Evolutionary conservation across 2,113 vertebrate species (phyloP), one percentile per base, ranked within the genome.

Genomic region (Brachyistius frenatus): DNA sequence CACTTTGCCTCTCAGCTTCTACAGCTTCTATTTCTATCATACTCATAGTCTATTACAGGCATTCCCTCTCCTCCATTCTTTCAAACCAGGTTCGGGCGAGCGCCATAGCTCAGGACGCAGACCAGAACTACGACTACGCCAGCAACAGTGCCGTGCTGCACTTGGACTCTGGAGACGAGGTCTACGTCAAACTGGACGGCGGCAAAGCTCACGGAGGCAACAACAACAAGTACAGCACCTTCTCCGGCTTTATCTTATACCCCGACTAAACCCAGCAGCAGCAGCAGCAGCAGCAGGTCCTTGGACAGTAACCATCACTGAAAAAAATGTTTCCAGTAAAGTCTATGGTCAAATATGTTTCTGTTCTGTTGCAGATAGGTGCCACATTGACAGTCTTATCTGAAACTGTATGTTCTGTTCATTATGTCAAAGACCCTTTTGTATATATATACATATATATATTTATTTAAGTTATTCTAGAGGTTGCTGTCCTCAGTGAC

Each of bases 191-290:
- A 84, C 93, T 98, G 90, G 97, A 98, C 0, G 97, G 97, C 0
- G 97, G 97, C 65, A 98, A 98, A 92, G 97, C 97, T 3, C 97
- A 98, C 0, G 97, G 97, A 32, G 97, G 97, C 83, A 98, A 98
- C 81, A 98, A 97, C 93, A 98, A 98, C 93, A 98, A 98, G 91
- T 98, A 98, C 94, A 98, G 97, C 96, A 98, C 97, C 83, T 98
- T 98, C 94, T 98, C 97, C 15, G 97, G 97, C 80, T 98, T 98
- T 86, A 97, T 98, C 91, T 90, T 98, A 53, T 98, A 98, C 84
- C 97, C 97, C 0, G 97, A 98, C 90, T 98, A 94, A 92, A 78
- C 67, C 67, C 67, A 5, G 3, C 9, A 3, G 9, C 58, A 5
- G 15, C 57, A 37, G 41, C 23, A 23, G 4, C 10, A 4, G 9